Evolutionary conservation across 2,888 invertebrate species (phyloP).

Genomic region (Sussaba pulchella): DNA sequence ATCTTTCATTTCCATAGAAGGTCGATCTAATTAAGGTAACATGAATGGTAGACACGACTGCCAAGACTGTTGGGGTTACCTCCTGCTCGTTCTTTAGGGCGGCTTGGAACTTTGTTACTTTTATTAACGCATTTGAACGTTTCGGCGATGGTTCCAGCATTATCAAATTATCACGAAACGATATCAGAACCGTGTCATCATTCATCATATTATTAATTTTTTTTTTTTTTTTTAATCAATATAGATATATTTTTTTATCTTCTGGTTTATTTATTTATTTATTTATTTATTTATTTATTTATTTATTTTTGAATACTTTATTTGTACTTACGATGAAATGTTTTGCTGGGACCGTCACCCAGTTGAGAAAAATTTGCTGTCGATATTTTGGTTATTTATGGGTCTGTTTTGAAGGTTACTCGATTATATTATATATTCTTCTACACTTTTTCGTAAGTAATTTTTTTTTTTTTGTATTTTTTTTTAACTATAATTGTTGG

Average conservation of each 20-base stretch:
- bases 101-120: constrained; percentile 61
- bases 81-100: constrained; percentile 60
- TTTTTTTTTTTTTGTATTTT: constrained; percentile 12
- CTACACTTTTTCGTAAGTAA: constrained; percentile 4
- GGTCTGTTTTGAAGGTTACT: constrained; percentile 34
- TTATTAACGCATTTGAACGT: constrained; percentile 53
- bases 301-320: not conserved
- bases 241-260: too few species aligned
- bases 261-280: too few species aligned
- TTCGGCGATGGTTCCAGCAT: constrained; percentile 52
- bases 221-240: too few species aligned
- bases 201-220: too few species aligned
- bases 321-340: not conserved
- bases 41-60: constrained; percentile 69
- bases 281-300: constrained; percentile 3
- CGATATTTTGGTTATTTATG: constrained; percentile 21
- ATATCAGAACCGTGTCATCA: not conserved
- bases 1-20: constrained; percentile 73
- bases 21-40: constrained; percentile 73
- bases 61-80: constrained; percentile 63
- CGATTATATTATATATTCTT: constrained; percentile 4
- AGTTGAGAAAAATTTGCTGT: constrained; percentile 29
- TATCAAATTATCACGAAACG: not conserved
- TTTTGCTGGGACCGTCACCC: constrained; percentile 48
- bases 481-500: constrained; percentile 9